A percentile compares a stretch with the other conserved stretches of the same genome.
phyloP scores from a whole-genome alignment of 1,140 invertebrate species.

The Sycophila sp. region DNA sequence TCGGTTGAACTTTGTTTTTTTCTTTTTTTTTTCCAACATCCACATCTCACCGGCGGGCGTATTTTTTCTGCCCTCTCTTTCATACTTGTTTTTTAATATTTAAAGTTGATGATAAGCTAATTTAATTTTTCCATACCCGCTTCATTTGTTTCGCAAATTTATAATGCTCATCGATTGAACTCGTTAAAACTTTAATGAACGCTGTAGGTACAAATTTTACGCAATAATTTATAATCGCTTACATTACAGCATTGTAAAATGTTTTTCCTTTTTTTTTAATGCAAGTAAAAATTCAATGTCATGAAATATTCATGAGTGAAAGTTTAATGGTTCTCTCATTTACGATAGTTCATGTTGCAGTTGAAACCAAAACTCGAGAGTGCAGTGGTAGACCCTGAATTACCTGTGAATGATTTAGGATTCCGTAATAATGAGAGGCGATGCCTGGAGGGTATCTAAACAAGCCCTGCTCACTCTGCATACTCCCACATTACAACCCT shows the following conservation, averaged over 20 bases:
- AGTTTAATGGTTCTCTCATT: no score
- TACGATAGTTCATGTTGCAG: no score
- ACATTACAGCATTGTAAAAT: not conserved
- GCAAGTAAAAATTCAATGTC: no score
- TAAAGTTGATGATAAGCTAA: constrained; percentile 8
- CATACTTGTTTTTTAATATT: constrained; percentile 10
- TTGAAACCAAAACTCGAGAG: constrained; percentile 39
- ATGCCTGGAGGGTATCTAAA: constrained; percentile 11
- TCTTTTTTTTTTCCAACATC: not conserved
- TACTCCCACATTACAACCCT: no score
- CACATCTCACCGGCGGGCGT: not conserved
- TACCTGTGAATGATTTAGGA: constrained; percentile 47
- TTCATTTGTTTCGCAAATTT: constrained; percentile 6
- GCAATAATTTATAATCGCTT: no score
- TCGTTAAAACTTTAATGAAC: not conserved
- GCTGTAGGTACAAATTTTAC: no score
- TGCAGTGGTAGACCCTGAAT: constrained; percentile 38
- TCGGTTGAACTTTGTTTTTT: not conserved
- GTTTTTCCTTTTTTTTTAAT: no score
- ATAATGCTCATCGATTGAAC: constrained; percentile 5
- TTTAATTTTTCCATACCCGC: constrained; percentile 2
- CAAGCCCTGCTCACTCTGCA: not conserved
- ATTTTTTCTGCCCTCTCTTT: not conserved
- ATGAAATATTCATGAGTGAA: no score
- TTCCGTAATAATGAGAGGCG: constrained; percentile 40